phyloP scores from a whole-genome alignment of 2,113 vertebrate genomes.

The Gobius niger region DNA sequence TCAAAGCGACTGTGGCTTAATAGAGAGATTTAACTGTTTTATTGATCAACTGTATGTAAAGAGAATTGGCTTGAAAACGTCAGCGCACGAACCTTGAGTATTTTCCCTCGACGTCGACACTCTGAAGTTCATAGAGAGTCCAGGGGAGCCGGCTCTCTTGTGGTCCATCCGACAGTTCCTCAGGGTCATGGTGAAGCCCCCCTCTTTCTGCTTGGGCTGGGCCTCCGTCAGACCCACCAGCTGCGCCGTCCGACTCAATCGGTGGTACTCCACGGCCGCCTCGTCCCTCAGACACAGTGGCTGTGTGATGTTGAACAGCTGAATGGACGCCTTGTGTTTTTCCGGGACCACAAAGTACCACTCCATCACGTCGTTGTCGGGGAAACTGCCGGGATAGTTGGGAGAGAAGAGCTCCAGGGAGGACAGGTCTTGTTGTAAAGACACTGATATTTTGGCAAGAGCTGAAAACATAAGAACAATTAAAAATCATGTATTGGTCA shows the following conservation, averaged over 20 bases:
- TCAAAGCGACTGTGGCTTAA: too few relatives aligned
- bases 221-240: slow-evolving; percentile 66
- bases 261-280: slow-evolving; percentile 77
- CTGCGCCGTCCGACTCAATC: slow-evolving; percentile 8
- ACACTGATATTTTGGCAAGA: slow-evolving; percentile 82
- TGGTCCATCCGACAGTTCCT: slow-evolving; percentile 85
- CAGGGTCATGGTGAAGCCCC: slow-evolving; percentile 82
- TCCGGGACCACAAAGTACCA: slow-evolving; percentile 84
- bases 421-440: slow-evolving; percentile 69
- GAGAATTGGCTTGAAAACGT: too few relatives aligned
- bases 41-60: too few relatives aligned
- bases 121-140: slow-evolving; percentile 76
- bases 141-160: slow-evolving; percentile 36
- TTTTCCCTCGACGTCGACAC: slow-evolving; percentile 63
- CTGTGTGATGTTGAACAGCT: slow-evolving; percentile 72
- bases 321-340: slow-evolving; percentile 69
- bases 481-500: background rate
- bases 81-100: slow-evolving; percentile 42
- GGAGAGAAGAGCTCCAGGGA: slow-evolving; percentile 82
- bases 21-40: too few relatives aligned
- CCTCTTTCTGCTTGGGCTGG: slow-evolving; percentile 75
- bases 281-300: slow-evolving; percentile 82
- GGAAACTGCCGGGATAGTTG: slow-evolving; percentile 84
- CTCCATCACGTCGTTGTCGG: slow-evolving; percentile 82
- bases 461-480: slow-evolving; percentile 64